phyloP scores from a whole-genome alignment of 2,113 vertebrate species.

The Nycticorax nycticorax region DNA sequence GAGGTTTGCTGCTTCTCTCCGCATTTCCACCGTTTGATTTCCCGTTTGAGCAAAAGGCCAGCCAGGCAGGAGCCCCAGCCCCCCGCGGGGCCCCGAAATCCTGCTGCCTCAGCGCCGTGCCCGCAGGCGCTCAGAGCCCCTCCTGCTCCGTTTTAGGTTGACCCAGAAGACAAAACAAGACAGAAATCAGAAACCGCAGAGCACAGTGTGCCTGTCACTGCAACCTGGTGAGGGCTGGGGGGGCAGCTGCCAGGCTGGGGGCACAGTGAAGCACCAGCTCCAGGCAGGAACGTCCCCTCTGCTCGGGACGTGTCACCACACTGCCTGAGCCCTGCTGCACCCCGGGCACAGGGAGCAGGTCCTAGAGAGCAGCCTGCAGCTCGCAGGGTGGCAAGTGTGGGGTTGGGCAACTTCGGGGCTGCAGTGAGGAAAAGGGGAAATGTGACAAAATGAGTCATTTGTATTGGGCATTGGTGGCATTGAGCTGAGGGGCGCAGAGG shows the following conservation, averaged over 20 bases:
- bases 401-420: neutral
- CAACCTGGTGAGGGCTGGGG: neutral
- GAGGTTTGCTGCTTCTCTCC: neutral
- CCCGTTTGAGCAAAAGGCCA: neutral
- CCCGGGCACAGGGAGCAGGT: fast-evolving
- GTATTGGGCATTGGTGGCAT: neutral
- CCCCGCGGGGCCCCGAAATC: too few relatives aligned
- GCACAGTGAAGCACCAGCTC: fast-evolving
- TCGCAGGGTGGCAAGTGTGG: fast-evolving
- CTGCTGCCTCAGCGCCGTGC: neutral
- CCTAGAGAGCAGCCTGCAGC: fast-evolving
- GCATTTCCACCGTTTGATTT: neutral
- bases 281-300: neutral
- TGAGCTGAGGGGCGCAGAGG: fast-evolving
- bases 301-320: neutral
- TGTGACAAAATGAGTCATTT: neutral
- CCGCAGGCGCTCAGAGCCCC: fast-evolving
- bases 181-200: neutral
- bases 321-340: fast-evolving
- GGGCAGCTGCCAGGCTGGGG: too few relatives aligned
- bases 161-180: neutral
- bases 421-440: neutral
- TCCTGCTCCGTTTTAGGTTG: neutral
- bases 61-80: neutral
- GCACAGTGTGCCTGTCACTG: fast-evolving